Evolutionary conservation across 2,888 invertebrate species (phyloP), one percentile per base, ranked within the genome.

Genomic region (Ditula angustiorana): DNA sequence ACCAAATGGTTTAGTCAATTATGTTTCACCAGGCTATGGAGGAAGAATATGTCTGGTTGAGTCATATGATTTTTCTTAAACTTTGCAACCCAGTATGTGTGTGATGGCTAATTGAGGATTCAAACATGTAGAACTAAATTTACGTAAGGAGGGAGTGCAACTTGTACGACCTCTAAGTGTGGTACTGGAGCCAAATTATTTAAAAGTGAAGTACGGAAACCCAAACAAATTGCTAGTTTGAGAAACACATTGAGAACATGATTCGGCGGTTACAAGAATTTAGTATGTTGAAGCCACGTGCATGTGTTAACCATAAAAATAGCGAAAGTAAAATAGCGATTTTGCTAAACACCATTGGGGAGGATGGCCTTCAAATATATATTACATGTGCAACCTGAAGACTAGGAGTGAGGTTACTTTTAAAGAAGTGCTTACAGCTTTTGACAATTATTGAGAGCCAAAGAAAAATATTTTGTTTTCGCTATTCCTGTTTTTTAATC

Each of bases 1-100:
- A n/a, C 74, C 75, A 5, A 69, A 74, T 67, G 74, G 76, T 4
- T 44, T 76, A 8, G 67, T 76, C 0, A 75, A 74, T 60, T 77
- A 68, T 73, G 65, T 78, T 30, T 77, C 76, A 26, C 61, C 55
- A 2, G 76, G 74, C 0, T 75, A 62, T 70, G 74, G 73, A 53
- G 76, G 76, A 16, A 65, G 73, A 66, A 70, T 52, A n/a, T 63
- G 57, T 44, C 19, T 73, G 5, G 70, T 74, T 0, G 70, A 74
- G 52, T 50, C 64, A 5, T 70, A 69, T 65, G 64, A 71, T 10
- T 72, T 70, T 68, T n/a, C 67, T 47, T 60, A 72, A 7, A 19
- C 53, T 49, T 69, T 73, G 46, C 24, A 67, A 19, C 33, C 49
- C 10, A 64, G 61, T 30, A 69, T 61, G 61, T 63, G 56, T 55